Evolutionary conservation across 2,113 vertebrate genomes (phyloP).

Genomic region (Mesocricetus auratus): DNA sequence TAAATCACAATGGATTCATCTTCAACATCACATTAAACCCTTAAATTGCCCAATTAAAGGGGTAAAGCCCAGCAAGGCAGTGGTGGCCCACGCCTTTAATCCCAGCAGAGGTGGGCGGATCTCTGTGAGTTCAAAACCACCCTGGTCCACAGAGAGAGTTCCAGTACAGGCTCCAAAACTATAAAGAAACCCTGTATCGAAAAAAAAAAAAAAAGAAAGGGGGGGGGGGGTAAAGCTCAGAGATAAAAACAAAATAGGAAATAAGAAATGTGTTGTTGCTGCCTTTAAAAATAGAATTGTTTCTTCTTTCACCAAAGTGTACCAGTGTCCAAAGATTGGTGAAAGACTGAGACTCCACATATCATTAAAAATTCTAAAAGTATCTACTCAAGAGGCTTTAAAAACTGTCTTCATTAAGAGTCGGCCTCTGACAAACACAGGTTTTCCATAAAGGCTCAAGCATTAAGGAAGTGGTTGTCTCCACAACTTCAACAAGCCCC

Average conservation of each 20-base stretch:
- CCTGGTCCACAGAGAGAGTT: too few relatives aligned
- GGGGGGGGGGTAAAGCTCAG: background rate
- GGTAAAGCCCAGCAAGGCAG: background rate
- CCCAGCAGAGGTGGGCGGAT: too few relatives aligned
- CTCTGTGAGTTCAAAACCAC: too few relatives aligned
- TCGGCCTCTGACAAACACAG: background rate
- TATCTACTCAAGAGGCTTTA: constrained; percentile 14
- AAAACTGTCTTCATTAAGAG: background rate
- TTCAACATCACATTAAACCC: background rate
- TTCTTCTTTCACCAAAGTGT: background rate
- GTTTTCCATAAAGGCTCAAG: background rate
- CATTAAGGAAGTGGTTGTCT: background rate
- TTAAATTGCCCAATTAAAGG: background rate
- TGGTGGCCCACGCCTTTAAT: too few relatives aligned
- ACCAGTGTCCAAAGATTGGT: background rate
- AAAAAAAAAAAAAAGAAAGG: too few relatives aligned
- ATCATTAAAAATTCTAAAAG: background rate
- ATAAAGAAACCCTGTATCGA: too few relatives aligned
- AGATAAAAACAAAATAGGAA: constrained; percentile 9
- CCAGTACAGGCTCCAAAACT: too few relatives aligned
- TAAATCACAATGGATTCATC: background rate
- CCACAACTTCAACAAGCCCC: background rate
- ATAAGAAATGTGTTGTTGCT: background rate
- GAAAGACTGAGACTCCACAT: background rate
- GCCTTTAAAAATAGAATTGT: background rate